These are phyloP conservation scores for Diprion similis DNA, from an alignment of 1,140 invertebrate species.

Conservation along the genomic window DNA sequence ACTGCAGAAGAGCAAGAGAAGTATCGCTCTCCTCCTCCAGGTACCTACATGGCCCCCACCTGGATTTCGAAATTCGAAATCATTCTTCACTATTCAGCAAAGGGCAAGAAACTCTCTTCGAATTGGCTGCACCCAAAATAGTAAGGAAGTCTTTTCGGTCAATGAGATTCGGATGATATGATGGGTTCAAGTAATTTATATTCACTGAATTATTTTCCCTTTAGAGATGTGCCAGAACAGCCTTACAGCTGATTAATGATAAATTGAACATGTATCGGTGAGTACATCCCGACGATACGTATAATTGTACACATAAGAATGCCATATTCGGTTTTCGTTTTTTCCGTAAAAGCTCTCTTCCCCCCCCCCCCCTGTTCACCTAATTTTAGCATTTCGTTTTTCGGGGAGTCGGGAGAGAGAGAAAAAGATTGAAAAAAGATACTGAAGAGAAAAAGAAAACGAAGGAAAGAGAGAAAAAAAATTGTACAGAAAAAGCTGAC, in stretches of 20 bases:
- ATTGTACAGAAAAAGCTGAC: constrained; percentile 2
- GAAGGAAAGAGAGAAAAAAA: neutral
- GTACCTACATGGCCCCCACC: no score
- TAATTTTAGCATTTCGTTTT: neutral
- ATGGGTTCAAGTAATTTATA: no score
- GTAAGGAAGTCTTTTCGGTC: no score
- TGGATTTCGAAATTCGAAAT: no score
- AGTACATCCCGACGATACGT: neutral
- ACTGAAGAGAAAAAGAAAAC: neutral
- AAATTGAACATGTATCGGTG: neutral
- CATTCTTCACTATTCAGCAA: no score
- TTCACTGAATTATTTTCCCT: no score
- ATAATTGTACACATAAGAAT: neutral
- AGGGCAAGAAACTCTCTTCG: no score
- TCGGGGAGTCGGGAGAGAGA: neutral
- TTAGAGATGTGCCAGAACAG: no score
- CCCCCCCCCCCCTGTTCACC: neutral
- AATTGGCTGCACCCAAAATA: no score
- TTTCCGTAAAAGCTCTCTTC: neutral
- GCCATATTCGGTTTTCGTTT: neutral
- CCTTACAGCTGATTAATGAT: neutral
- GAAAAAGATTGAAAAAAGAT: neutral
- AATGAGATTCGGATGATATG: no score
- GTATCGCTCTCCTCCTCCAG: no score
- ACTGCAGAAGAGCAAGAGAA: neutral